Base-by-base conservation (phyloP, 1,140 invertebrate genomes). In the Drosophila paulistorum region DNA sequence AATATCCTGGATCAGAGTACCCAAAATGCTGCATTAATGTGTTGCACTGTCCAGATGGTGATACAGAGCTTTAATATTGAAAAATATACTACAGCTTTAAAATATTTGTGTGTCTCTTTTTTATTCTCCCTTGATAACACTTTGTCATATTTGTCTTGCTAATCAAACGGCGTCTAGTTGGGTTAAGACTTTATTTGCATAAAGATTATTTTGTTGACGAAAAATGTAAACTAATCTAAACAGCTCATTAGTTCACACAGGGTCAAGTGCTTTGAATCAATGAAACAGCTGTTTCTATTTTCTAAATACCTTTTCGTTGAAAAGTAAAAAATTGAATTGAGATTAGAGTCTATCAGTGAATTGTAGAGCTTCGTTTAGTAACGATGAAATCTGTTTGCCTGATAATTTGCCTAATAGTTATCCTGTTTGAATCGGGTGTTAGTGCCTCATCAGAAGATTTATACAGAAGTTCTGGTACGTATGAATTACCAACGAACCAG, bases 11-110 rank as follows among this genome's bases (percentile, higher is more conserved):
- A 2, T 57, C 68, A 5, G 68, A 70, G 9, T 74, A 70, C 41
- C 68, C 63, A 17, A 71, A 74, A 20, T 74, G 68, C 30, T 74
- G 72, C 57, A 70, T 61, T 13, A 58, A 62, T 51, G 48, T 70
- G 37, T 54, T 30, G 2, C 42, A 55, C 17, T 74, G 71, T 26
- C 55, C 68, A 30, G 33, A 57, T 14, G 63, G 63, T 26, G 72
- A 70, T 45, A 39, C 0, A 1, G 68, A 66, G 48, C 3, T 60
- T 6, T 69, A 55, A 64, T 37, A 10, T 37, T 11, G 1, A 37
- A 37, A 37, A 10, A 10, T 37, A 37, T 11, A 37, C 35, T 30
- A 30, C 30, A 30, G 6, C 30, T 30, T 5, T 5, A 7, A 3
- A 30, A 30, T 30, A 30, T 5, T 7, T 30, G 30, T 30, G 5